Evolutionary conservation across 2,113 vertebrate genomes (phyloP), one percentile per base, ranked within the genome.

Genomic region (Melanostigma gelatinosum): DNA sequence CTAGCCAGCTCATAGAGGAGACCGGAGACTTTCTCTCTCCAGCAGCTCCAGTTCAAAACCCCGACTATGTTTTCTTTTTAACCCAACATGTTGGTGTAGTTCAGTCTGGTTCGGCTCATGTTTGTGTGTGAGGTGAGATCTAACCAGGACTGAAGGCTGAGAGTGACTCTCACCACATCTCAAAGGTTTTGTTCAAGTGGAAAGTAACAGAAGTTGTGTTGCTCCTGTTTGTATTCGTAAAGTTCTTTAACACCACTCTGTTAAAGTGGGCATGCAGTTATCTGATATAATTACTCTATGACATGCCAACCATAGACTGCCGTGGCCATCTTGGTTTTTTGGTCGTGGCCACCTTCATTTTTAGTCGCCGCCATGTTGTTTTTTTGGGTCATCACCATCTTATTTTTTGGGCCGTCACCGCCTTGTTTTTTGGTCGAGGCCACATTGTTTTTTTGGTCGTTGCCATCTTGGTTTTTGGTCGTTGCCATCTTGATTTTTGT

Each of bases 1-100:
- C 29, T 27, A n/a, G 2, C 36, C 64, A 70, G 60, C 75, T 77
- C 68, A 72, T 61, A 58, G 27, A 24, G 52, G 12, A 55, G 63
- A 60, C 29, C 2, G 40, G 38, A 78, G 64, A 48, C 29, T 34
- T 55, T 54, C 48, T 38, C 65, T 68, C 24, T 63, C 5, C 24
- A 11, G 32, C 18, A 61, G 46, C 44, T 67, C 27, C 3, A 8
- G 6, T 46, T 20, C 13, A 61, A 83, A 62, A 18, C 71, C 32
- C 6, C 40, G 0, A 11, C 27, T 8, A 57, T 42, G 13, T 61
- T 48, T 22, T 50, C 36, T 70, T 52, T 40, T 40, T 8, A 2
- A 40, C 16, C 13, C 20, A 65, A 52, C n/a, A 18, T 27, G 22
- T 29, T 66, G 6, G 2, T 63, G 34, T 44, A 20, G 29, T 9